Evolutionary conservation across 2,113 vertebrate species (phyloP).

Genomic region (Plestiodon gilberti): DNA sequence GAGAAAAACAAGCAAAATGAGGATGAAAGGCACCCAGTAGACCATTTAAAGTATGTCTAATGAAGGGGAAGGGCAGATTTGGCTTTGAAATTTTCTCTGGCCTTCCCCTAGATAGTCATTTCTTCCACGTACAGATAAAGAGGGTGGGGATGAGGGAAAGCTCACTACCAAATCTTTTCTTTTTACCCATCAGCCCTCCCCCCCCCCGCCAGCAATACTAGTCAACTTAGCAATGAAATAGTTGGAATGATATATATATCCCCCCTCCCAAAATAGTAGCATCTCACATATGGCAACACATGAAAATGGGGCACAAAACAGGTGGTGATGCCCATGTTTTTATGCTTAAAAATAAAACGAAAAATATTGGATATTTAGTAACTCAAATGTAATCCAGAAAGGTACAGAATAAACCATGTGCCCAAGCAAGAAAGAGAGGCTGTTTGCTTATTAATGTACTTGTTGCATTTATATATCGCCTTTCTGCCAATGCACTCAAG

Average conservation of each 20-base stretch:
- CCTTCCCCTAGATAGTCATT: constrained; percentile 21
- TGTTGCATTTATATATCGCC: too few species aligned
- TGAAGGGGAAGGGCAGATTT: constrained; percentile 39
- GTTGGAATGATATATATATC: background rate
- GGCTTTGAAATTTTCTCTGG: constrained; percentile 52
- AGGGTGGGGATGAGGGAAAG: background rate
- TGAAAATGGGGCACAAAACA: background rate
- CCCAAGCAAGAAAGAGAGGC: too few species aligned
- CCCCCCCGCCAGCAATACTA: background rate
- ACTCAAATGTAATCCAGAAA: too few species aligned
- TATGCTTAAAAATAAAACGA: too few species aligned
- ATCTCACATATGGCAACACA: too few species aligned
- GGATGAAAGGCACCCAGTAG: constrained; percentile 40
- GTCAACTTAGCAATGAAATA: background rate
- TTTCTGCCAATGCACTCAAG: too few species aligned
- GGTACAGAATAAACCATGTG: too few species aligned
- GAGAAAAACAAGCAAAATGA: constrained; percentile 67
- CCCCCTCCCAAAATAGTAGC: background rate
- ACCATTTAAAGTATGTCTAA: constrained; percentile 43
- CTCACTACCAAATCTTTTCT: background rate
- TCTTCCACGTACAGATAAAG: constrained; percentile 33
- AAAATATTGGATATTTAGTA: too few species aligned
- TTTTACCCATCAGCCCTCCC: background rate
- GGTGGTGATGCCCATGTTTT: too few species aligned
- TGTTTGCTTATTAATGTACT: too few species aligned